Base-by-base conservation (phyloP, 53 echinoderm and acorn worm species). In the Mesocentrotus franciscanus region DNA sequence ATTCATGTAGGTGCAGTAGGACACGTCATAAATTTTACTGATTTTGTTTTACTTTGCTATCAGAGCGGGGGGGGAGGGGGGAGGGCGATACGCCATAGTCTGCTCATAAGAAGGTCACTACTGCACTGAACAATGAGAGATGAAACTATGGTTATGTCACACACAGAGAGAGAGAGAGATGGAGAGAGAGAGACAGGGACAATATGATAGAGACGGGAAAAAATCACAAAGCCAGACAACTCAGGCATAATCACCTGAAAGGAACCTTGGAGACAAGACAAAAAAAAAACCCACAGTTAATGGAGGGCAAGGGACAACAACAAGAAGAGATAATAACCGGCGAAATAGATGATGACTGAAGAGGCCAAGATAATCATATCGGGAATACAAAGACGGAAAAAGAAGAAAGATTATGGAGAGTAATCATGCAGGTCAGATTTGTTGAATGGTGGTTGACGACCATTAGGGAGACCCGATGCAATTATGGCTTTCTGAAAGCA, bases 391-490 rank as follows among this genome's bases (percentile, higher is more conserved):
- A 60, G 90, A 60, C 60, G 60, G 78, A 12, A 34, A 17, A 91
- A 58, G 87, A 87, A 57, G 56, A 49, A 13, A 87, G 15, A 58
- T 87, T 17, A 36, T 20, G 10, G 18, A 58, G 58, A 87, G 57
- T 58, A 87, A 87, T 87, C 87, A 58, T 1, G 87, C 58, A 29
- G 61, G 91, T 91, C 91, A 91, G 62, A 64, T 91, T 90, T 61
- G 64, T 22, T 8, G 91, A 62, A 91, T 66, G 29, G 66, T 66
- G 91, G 62, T 24, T 91, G 91, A 66, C 91, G 91, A 62, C 64
- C 64, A 91, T 62, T 91, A 61, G 64, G 35, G 91, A 22, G 91
- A 91, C 68, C 91, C 66, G 36, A 32, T 91, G 91, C 91, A 91
- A 91, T 91, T 91, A 91, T 91, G 91, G 10, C 62, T n/a, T 91